phyloP scores from a whole-genome alignment of 30 jellyfish, hydroid and myxozoan genomes.

The Mastigias papua region DNA sequence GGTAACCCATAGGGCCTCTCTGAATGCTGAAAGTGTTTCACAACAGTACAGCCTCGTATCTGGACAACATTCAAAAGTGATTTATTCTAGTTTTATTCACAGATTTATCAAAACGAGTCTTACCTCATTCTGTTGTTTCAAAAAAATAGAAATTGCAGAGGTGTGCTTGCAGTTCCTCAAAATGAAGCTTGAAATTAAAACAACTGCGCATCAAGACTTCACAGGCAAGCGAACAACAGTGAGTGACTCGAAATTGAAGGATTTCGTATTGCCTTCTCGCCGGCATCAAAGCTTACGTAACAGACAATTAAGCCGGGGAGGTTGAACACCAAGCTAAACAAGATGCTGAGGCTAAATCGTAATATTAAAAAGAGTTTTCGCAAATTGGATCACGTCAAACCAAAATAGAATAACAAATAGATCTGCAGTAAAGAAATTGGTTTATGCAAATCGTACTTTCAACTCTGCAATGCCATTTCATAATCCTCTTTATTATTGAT shows the following conservation, averaged over 20 bases:
- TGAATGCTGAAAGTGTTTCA: too few species aligned
- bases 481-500: slow-evolving; percentile 34
- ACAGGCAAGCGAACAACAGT: background rate
- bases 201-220: background rate
- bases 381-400: slow-evolving; percentile 61
- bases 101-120: background rate
- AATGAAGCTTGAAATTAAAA: background rate
- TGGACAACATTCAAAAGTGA: too few species aligned
- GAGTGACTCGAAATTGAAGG: background rate
- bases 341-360: slow-evolving; percentile 32
- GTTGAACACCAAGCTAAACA: slow-evolving; percentile 38
- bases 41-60: too few species aligned
- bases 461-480: slow-evolving; percentile 25
- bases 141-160: background rate
- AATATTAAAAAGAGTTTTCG: slow-evolving; percentile 30
- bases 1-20: too few species aligned
- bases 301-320: background rate
- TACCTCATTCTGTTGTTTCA: slow-evolving; percentile 18
- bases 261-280: slow-evolving; percentile 6
- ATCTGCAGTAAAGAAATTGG: slow-evolving; percentile 51
- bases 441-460: slow-evolving; percentile 56
- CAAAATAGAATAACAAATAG: slow-evolving; percentile 41
- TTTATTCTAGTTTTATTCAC: too few species aligned
- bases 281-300: slow-evolving; percentile 7
- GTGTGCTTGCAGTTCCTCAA: background rate